Conservation (phyloP, 2,888 invertebrate genomes). For the Pseudanteris insignis region DNA sequence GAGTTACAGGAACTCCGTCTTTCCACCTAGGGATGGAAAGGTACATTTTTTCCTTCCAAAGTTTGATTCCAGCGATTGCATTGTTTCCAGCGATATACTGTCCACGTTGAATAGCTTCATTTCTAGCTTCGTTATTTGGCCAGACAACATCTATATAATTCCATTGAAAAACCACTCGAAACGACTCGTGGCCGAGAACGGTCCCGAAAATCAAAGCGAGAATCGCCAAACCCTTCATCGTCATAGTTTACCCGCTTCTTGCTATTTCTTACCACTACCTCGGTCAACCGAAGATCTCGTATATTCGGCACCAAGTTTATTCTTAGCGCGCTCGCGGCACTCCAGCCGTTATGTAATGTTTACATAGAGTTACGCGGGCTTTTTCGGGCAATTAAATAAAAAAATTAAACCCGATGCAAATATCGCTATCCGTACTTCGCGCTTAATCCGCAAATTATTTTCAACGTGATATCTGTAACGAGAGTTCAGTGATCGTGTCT, state of each 20-base stretch:
- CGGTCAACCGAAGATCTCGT: slow-evolving; percentile 7
- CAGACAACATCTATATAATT: slow-evolving; percentile 76
- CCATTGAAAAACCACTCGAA: slow-evolving; percentile 79
- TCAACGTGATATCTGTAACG: no score
- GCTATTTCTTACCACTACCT: not conserved
- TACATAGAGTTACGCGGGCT: slow-evolving; percentile 22
- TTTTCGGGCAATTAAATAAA: no score
- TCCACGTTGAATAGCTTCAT: slow-evolving; percentile 69
- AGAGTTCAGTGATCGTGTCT: no score
- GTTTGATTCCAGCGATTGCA: slow-evolving; percentile 75
- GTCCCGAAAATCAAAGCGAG: slow-evolving; percentile 30
- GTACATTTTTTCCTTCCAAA: slow-evolving; percentile 75
- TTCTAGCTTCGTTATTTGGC: slow-evolving; percentile 70
- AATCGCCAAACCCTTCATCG: slow-evolving; percentile 16
- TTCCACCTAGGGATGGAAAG: slow-evolving; percentile 77
- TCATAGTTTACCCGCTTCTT: not conserved
- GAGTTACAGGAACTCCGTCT: slow-evolving; percentile 76
- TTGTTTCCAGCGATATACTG: slow-evolving; percentile 76
- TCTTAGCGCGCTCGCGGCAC: slow-evolving; percentile 13
- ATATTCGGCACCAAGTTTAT: slow-evolving; percentile 24
- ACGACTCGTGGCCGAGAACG: slow-evolving; percentile 65
- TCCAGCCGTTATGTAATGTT: slow-evolving; percentile 34
- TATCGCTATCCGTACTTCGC: no score
- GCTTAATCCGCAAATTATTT: no score
- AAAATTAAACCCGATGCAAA: no score